Evolutionary conservation across 2,797 vertebrate species (phyloP), one percentile per base, ranked within the genome.

Genomic region (Rhabdomys pumilio): DNA sequence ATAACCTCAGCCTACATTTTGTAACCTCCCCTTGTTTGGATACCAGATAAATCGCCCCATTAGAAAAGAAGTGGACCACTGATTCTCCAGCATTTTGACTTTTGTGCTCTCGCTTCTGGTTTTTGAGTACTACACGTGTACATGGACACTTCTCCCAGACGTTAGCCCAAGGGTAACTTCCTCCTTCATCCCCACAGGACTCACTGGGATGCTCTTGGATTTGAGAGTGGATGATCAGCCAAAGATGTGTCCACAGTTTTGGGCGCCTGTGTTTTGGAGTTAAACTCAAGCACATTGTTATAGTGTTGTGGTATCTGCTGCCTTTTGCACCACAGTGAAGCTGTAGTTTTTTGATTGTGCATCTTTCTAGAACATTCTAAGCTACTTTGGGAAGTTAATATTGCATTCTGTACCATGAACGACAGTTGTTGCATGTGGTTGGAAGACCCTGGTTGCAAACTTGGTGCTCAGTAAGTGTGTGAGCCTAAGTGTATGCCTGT

Each of bases 181-280:
- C 41, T 6, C 11, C 44, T 61, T 83, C 75, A 86, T 53, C 85
- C 31, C 53, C 17, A 6, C 8, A 44, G 24, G 17, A 22, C 72
- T 22, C n/a, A 9, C 4, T 20, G 2, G 22, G 34, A 53, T 77
- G 6, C 63, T 65, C 92, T 91, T 89, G 57, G 55, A 19, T 34
- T 61, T 65, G 47, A 2, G 34, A 11, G 4, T 47, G 1, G 20
- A 0, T 77, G 81, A 19, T 15, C 6, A 10, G 29, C 9, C 0
- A 59, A 57, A 47, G 57, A 92, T 73, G n/a, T 13, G 80, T 20
- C 72, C 22, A 55, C 57, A 73, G 41, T 57, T 61, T 29, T 65
- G 47, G 13, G n/a, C 79, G 47, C 82, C 81, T 92, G 63, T 41
- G 29, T 6, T 57, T 89, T 63, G 13, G 3, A 59, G 47, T 88